Evolutionary conservation across 2,113 vertebrate genomes (phyloP).

Genomic region (western clawed frog (Xenopus tropicalis)): DNA sequence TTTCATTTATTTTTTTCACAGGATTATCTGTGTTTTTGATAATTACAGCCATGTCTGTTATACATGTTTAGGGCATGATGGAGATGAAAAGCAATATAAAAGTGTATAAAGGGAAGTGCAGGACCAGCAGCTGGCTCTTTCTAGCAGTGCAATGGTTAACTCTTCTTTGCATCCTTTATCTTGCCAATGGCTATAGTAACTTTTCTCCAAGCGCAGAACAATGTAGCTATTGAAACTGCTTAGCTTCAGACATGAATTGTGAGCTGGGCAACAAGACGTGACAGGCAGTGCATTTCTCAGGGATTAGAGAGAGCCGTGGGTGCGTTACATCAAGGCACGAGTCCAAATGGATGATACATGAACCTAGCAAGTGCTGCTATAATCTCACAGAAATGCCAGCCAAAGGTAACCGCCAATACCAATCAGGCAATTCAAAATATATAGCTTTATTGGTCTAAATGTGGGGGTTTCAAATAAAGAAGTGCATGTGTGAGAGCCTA

Average conservation of each 20-base stretch:
- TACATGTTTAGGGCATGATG: too few species aligned
- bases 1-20: too few species aligned
- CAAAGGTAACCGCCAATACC: background rate
- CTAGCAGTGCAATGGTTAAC: background rate
- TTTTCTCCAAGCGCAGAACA: slow-evolving; percentile 20
- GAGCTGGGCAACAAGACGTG: slow-evolving; percentile 38
- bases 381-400: slow-evolving; percentile 18
- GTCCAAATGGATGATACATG: slow-evolving; percentile 18
- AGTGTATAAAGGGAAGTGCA: too few species aligned
- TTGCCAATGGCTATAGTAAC: slow-evolving; percentile 30
- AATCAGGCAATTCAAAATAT: too few species aligned
- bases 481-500: too few species aligned
- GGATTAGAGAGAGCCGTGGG: slow-evolving; percentile 22
- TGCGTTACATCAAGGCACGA: slow-evolving; percentile 16
- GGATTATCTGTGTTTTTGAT: too few species aligned
- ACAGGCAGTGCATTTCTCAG: slow-evolving; percentile 30
- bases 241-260: slow-evolving; percentile 19
- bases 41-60: too few species aligned
- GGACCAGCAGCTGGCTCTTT: too few species aligned
- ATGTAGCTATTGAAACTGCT: slow-evolving; percentile 28
- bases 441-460: too few species aligned
- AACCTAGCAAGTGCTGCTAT: slow-evolving; percentile 9
- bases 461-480: too few species aligned
- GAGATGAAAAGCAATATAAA: too few species aligned
- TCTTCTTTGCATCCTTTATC: slow-evolving; percentile 3